Base-by-base conservation (phyloP, 2,797 vertebrate genomes). In the Hypotaenidia philippensis region DNA sequence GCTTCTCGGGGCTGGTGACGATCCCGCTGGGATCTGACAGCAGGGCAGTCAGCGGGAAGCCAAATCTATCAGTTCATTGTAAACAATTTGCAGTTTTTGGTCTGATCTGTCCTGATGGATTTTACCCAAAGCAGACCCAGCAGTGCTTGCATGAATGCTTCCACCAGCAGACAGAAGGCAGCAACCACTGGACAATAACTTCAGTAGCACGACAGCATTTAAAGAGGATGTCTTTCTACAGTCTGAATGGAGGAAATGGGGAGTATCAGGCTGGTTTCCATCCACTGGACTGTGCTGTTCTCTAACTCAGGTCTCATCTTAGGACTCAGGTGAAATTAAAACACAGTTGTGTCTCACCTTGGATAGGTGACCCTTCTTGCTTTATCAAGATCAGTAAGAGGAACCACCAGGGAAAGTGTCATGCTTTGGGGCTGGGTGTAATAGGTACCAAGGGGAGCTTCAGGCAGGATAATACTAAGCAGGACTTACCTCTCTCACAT, bases 81-180 rank as follows among this genome's bases (percentile, higher is more conserved):
- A 66, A 93, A 87, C 31, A 59, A 11, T 66, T 57, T 76, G 31
- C 47, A 50, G 55, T 70, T 84, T 76, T 89, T 52, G 32, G 9
- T 63, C 68, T 96, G 63, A 76, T 95, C 44, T 69, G 34, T 93
- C 78, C 31, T 72, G 59, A 70, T 63, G 59, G 74, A 27, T 92
- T 90, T 74, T 72, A 76, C 63, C 55, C 41, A 38, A 55, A 84
- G 74, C 5, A 2, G 75, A 59, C 34, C 63, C 2, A 5, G 44
- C 41, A 82, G 70, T 0, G 0, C n/a, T 92, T 40, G 45, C 63
- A 40, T 0, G 1, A 57, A n/a, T 13, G 22, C 34, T 92, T 66
- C 59, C 55, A 86, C 77, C 83, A 76, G 80, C 80, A 69, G 65
- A 75, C 32, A 16, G n/a, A 49, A 29, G 31, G 49, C 68, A 75